Conservation (phyloP, 2,888 invertebrate species). For the Saturnia japonica region DNA sequence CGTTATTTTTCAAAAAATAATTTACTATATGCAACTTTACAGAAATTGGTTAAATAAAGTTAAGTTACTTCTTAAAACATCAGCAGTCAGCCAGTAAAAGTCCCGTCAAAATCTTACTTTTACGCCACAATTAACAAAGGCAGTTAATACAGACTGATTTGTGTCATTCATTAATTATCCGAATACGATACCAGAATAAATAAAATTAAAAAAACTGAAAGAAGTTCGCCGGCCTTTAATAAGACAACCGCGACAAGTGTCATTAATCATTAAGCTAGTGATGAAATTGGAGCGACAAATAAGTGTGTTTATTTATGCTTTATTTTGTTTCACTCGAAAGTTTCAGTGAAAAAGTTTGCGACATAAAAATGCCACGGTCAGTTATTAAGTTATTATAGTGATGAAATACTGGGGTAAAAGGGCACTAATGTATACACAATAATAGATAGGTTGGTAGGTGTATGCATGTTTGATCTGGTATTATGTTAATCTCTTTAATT, state of each 20-base stretch:
- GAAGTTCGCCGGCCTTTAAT: slow-evolving; percentile 14
- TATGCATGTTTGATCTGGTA: neutral
- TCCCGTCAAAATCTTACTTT: no score
- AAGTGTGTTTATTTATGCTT: slow-evolving; percentile 57
- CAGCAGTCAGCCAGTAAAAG: no score
- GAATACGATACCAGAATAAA: slow-evolving; percentile 16
- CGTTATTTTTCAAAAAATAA: no score
- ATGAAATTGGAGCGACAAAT: slow-evolving; percentile 62
- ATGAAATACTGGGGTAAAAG: slow-evolving; percentile 52
- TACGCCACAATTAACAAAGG: slow-evolving; percentile 14
- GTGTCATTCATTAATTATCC: slow-evolving; percentile 23
- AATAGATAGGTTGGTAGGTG: neutral
- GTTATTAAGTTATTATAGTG: slow-evolving; percentile 58
- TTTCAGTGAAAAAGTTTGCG: slow-evolving; percentile 45
- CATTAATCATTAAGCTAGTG: slow-evolving; percentile 57
- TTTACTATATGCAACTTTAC: no score
- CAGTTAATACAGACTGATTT: slow-evolving; percentile 14
- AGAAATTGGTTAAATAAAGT: no score
- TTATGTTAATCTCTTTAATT: neutral
- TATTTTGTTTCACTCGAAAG: slow-evolving; percentile 48
- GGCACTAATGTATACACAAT: slow-evolving; percentile 42
- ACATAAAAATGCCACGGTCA: slow-evolving; percentile 73
- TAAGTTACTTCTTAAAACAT: no score
- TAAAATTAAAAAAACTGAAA: slow-evolving; percentile 13
- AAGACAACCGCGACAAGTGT: slow-evolving; percentile 32